Base-by-base conservation (phyloP, 2,797 vertebrate genomes). In the Fistularia commersonii region DNA sequence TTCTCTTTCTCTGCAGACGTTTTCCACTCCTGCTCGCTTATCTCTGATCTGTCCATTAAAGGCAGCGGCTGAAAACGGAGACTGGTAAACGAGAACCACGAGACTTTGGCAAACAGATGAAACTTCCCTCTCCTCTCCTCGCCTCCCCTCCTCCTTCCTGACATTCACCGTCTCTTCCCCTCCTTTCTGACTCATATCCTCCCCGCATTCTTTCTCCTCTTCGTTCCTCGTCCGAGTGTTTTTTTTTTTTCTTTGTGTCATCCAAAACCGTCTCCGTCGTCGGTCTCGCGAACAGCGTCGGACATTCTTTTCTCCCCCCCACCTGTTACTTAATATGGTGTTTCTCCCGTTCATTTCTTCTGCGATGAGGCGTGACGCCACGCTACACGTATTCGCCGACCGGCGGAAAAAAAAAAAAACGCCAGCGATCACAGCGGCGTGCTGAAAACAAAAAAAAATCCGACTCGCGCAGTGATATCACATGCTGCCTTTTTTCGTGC, bases 151-250 rank as follows among this genome's bases (percentile, higher is more conserved):
- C 32, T 38, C 37, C 62, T 59, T 61, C 69, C 60, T 76, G 46
- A 53, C 60, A 59, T 61, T 46, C 45, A 56, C 46, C 42, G 46
- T 37, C 45, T 50, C 55, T 54, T 52, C 32, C 32, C 54, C 51
- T 51, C 45, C 59, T 69, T 51, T 58, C 64, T 79, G 66, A 69
- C 72, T 82, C 66, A 76, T 54, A 76, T 82, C 74, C 72, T 80
- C 57, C 54, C 45, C 36, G 15, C 53, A 61, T 76, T 75, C 72
- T 54, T 60, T 55, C 60, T 68, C 36, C 48, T 61, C 59, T 31
- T 56, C 64, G 42, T 61, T 70, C 50, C 36, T 53, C 53, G 46
- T 43, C 48, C 64, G 40, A 58, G 6, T 39, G 23, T 63, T 52
- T 33, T 38, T 53, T 45, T 6, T 35, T 45, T 51, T 41, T 54